Conservation (phyloP, 2,888 invertebrate genomes). For the Amiota communis region DNA sequence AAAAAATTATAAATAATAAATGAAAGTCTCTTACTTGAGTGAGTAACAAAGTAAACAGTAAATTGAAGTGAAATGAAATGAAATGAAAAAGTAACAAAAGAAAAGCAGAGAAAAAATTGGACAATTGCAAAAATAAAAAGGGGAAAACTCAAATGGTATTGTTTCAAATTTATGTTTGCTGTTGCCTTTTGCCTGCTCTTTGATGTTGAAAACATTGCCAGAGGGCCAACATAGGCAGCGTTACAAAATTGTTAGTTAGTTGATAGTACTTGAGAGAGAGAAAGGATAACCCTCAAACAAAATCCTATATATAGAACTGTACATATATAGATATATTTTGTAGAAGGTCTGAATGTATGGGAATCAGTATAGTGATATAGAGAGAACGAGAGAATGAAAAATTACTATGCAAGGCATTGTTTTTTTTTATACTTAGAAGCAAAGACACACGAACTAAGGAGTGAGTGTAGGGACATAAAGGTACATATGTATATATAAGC, state of each 20-base stretch:
- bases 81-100: background rate
- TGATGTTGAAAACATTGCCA: background rate
- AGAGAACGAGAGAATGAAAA: background rate
- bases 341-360: background rate
- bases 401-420: too few species aligned
- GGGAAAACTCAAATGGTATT: background rate
- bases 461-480: too few species aligned
- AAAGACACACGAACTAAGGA: background rate
- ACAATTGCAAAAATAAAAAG: background rate
- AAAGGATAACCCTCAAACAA: background rate
- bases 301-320: too few species aligned
- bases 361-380: background rate
- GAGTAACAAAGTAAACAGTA: background rate
- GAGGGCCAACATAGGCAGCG: too few species aligned
- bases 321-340: too few species aligned
- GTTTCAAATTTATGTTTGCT: conserved; percentile 7
- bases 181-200: background rate
- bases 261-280: too few species aligned
- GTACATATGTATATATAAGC: background rate
- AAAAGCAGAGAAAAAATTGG: background rate
- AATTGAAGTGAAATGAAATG: background rate
- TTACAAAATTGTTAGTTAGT: too few species aligned
- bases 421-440: background rate
- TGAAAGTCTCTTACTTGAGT: background rate
- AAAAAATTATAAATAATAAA: background rate